phyloP scores from a whole-genome alignment of 2,888 invertebrate species.

The Lutraria lutraria region DNA sequence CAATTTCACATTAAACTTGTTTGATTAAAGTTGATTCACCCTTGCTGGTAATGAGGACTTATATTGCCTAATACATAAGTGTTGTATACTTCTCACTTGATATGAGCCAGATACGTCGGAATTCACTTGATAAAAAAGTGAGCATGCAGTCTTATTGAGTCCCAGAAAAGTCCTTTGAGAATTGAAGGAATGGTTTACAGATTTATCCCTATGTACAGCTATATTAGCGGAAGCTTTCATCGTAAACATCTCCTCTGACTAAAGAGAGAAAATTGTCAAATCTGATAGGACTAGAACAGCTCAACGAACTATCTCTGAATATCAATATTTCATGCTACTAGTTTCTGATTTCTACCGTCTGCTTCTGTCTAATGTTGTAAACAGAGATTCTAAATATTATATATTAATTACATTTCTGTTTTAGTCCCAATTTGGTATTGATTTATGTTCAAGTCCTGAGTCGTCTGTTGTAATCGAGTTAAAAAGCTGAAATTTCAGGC shows the following conservation, averaged over 20 bases:
- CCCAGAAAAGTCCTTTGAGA: not conserved
- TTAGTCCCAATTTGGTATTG: not conserved
- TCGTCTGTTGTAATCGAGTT: conserved; percentile 10
- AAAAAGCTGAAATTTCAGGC: conserved; percentile 18
- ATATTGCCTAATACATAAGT: not conserved
- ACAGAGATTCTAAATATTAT: conserved; percentile 16
- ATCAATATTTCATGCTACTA: not conserved
- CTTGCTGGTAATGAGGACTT: not conserved
- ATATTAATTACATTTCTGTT: conserved; percentile 15
- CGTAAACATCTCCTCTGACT: not conserved
- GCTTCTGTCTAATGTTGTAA: not conserved
- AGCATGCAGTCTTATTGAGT: not conserved
- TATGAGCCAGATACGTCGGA: not conserved
- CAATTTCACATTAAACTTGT: not conserved
- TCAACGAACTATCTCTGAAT: not conserved
- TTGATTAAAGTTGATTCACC: not conserved
- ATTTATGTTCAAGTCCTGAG: not conserved
- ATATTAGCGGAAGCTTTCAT: not conserved
- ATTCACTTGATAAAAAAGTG: not conserved
- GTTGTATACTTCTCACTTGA: not conserved
- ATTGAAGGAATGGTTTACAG: not conserved
- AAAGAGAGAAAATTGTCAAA: not conserved
- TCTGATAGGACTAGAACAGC: not conserved
- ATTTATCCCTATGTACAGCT: not conserved
- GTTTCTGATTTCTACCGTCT: not conserved